These are phyloP conservation scores for Trinorchestia longiramus DNA, from an alignment of 1,140 invertebrate species.

Conservation along the genomic window DNA sequence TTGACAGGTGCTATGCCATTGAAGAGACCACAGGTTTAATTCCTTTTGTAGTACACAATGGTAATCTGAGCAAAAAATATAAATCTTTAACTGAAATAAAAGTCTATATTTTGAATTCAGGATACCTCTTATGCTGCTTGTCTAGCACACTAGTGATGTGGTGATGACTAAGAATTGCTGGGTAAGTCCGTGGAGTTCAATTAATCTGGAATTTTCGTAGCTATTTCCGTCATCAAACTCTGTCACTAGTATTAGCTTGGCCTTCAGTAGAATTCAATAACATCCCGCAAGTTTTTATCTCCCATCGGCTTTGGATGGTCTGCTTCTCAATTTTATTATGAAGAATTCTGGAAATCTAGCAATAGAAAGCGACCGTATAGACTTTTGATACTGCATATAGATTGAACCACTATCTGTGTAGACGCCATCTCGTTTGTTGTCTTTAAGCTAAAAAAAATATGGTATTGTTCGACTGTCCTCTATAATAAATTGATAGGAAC, in stretches of 20 bases:
- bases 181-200: not conserved
- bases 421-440: not conserved
- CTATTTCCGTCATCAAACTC: not conserved
- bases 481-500: not conserved
- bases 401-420: not conserved
- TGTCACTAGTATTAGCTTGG: not conserved
- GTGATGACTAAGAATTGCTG: not conserved
- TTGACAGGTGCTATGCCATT: too few relatives aligned
- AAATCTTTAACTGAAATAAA: too few relatives aligned
- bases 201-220: not conserved
- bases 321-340: not conserved
- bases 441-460: not conserved
- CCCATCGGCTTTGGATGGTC: not conserved
- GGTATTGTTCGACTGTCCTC: not conserved
- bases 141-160: too few relatives aligned
- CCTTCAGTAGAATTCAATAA: not conserved
- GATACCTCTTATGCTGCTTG: too few relatives aligned
- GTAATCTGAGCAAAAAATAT: too few relatives aligned
- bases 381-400: not conserved
- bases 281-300: not conserved
- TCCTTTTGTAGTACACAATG: too few relatives aligned
- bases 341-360: not conserved
- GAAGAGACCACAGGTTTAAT: too few relatives aligned
- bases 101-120: too few relatives aligned
- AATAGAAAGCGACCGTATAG: not conserved